A percentile compares a stretch with the other conserved stretches of the same genome.
Conservation (phyloP, 2,113 vertebrate genomes). For the Percopsis transmontana region DNA sequence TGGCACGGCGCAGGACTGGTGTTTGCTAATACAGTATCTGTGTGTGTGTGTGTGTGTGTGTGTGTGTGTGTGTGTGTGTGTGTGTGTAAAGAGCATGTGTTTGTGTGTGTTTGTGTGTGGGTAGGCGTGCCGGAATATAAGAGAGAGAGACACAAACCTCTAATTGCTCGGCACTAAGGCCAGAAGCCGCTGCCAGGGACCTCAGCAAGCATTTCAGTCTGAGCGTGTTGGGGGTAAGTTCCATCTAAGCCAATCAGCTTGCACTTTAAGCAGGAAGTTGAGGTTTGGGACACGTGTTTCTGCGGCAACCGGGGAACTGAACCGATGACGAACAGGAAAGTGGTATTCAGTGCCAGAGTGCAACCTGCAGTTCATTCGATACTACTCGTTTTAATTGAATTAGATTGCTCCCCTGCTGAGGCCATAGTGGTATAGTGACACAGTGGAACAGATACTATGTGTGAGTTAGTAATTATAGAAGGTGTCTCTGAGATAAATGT, state of each 20-base stretch:
- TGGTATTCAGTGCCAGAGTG: constrained; percentile 7
- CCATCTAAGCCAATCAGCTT: constrained; percentile 46
- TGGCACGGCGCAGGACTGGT: constrained; percentile 37
- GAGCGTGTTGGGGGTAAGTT: constrained; percentile 65
- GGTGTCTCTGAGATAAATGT: rapidly evolving
- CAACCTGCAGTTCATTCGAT: constrained; percentile 9
- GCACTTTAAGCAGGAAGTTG: constrained; percentile 47
- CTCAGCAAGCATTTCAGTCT: constrained; percentile 40
- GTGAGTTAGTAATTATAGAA: not conserved
- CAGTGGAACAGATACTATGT: not conserved
- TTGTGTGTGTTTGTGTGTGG: constrained; percentile 3
- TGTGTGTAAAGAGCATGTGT: not conserved
- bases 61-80: constrained; percentile 20
- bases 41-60: constrained; percentile 31
- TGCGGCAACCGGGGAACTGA: constrained; percentile 26
- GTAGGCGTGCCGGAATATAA: constrained; percentile 6
- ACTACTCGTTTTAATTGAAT: not conserved
- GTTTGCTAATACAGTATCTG: constrained; percentile 39
- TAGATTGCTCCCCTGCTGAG: not conserved
- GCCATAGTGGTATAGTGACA: not conserved
- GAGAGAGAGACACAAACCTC: constrained; percentile 46
- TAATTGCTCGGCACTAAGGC: constrained; percentile 46
- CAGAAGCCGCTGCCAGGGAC: constrained; percentile 47
- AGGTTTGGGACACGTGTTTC: constrained; percentile 50
- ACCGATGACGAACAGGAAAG: constrained; percentile 14